Evolutionary conservation across 92 coral and sea anemone species (phyloP), one percentile per base, ranked within the genome.

Genomic region (Micromussa lordhowensis): DNA sequence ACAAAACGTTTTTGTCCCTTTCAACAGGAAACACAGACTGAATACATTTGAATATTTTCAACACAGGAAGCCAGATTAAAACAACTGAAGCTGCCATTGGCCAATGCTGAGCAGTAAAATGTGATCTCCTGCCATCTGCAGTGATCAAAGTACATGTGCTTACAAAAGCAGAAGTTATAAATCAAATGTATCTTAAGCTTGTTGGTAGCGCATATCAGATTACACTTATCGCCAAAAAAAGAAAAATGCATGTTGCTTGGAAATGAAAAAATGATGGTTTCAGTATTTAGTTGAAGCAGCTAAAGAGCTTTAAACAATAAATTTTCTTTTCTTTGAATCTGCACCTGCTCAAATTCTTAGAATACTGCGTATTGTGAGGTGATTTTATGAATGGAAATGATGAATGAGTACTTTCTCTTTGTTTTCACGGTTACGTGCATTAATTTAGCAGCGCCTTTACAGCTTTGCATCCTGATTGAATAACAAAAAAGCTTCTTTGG

Each of bases 1-100:
- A 4, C 51, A 35, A 14, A 72, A 32, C 18, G 51, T 32, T 72
- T 72, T 21, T 81, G 26, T 38, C 44, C 36, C 24, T 54, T 31
- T 32, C 21, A 63, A 28, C 51, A 81, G 55, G 70, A 32, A 80
- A 61, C 5, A 24, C 38, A 53, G 32, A 79, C 14, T 79, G 53
- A 38, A 63, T 64, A 81, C 85, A 81, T 64, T 81, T 81, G 38
- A 68, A 81, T 81, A 81, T 63, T 81, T 79, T 81, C 74, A 81
- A 61, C 75, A 35, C 9, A 61, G 29, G 53, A 80, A 2, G 49
- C 35, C 77, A 32, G 68, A 15, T 58, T 4, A 22, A 24, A 4
- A 51, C 35, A 78, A 80, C 74, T 63, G 85, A 59, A 64, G 22
- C 15, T 64, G 30, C 75, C 28, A n/a, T 63, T 0, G 2, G 66